A percentile compares a stretch with the other conserved stretches of the same genome.
phyloP scores from a whole-genome alignment of 2,797 vertebrate genomes.

The Hipposideros larvatus region DNA sequence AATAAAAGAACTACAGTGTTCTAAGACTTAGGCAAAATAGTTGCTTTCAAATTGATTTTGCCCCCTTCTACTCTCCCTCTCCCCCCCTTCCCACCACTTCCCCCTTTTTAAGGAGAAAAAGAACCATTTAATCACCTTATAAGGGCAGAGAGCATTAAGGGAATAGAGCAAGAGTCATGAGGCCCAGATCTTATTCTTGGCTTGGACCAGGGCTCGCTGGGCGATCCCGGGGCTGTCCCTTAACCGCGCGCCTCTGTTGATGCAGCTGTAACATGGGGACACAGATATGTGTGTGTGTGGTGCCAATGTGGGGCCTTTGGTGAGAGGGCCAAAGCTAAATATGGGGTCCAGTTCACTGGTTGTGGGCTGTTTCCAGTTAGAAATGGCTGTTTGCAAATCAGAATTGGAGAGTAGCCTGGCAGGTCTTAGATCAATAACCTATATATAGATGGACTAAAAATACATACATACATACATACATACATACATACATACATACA shows the following conservation, averaged over 20 bases:
- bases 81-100: slow-evolving; percentile 36
- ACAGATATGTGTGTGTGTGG: slow-evolving; percentile 54
- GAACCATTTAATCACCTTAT: slow-evolving; percentile 83
- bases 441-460: background rate
- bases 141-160: slow-evolving; percentile 75
- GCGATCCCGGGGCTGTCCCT: slow-evolving; percentile 54
- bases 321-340: slow-evolving; percentile 17
- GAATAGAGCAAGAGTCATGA: slow-evolving; percentile 64
- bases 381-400: background rate
- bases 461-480: too few species aligned
- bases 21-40: slow-evolving; percentile 71
- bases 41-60: slow-evolving; percentile 79
- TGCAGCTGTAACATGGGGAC: slow-evolving; percentile 79
- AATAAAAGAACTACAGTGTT: slow-evolving; percentile 79
- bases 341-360: slow-evolving; percentile 19
- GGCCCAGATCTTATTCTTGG: slow-evolving; percentile 79
- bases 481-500: too few species aligned
- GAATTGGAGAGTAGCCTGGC: background rate
- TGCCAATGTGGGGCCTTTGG: background rate
- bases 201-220: slow-evolving; percentile 53
- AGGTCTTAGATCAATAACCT: background rate
- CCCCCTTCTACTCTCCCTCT: slow-evolving; percentile 55
- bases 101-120: slow-evolving; percentile 71
- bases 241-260: slow-evolving; percentile 69
- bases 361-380: background rate